Base-by-base conservation (phyloP, 2,797 vertebrate species). In the Rhincodon typus region DNA sequence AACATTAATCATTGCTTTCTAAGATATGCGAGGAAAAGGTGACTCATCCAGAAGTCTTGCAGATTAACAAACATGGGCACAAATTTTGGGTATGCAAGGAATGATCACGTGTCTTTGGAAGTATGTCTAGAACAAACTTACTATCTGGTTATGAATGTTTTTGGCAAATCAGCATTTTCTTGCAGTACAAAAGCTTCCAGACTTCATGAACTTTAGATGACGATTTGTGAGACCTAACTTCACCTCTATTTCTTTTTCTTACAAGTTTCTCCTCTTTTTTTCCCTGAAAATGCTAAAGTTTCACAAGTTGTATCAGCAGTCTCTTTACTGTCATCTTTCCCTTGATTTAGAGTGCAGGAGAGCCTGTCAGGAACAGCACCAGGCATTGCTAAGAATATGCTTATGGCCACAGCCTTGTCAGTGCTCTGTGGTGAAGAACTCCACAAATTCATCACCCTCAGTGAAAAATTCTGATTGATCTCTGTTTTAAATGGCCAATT, bases 251-350 rank as follows among this genome's bases (percentile, higher is more conserved):
- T 34, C 72, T 12, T 30, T 34, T 57, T 66, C 3, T 2, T 23
- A 96, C 96, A 95, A 96, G 94, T 17, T 46, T 46, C 42, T 96
- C 96, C 94, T 95, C 96, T 96, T 95, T 96, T 95, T 91, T 57
- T 66, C 96, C 96, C 82, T 88, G 95, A 96, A 96, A 96, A 96
- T 96, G 95, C 66, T 96, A 96, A 67, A 38, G 95, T 96, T 96
- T 96, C 88, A n/a, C 84, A 77, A 95, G 95, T 95, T 96, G 17
- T 95, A 72, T 67, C 96, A 95, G 12, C 95, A 90, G 70, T 5
- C 8, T 74, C 1, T 74, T 34, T 74, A 74, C 30, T 12, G 8
- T 34, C 72, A 50, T 50, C 72, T 74, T 2, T 34, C 30, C 72
- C 27, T 74, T 12, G 1, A 1, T 30, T 74, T 50, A 50, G 46